Evolutionary conservation across 1,140 invertebrate genomes (phyloP).

Genomic region (Drosophila murphyi): DNA sequence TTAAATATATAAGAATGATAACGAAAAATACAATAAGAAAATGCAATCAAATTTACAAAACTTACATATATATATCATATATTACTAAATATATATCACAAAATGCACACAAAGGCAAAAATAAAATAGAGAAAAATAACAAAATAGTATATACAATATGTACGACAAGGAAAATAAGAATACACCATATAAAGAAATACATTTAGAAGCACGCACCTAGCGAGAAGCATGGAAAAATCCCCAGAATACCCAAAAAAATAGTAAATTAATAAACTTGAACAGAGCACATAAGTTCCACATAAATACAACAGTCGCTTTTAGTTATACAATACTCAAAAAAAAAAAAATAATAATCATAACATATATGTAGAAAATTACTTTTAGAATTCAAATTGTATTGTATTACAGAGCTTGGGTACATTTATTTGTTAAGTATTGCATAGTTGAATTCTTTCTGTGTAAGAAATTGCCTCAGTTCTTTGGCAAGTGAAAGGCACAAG

Average conservation of each 20-base stretch:
- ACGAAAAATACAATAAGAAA: constrained; percentile 65
- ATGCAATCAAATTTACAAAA: constrained; percentile 72
- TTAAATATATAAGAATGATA: constrained; percentile 35
- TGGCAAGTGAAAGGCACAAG: constrained; percentile 11
- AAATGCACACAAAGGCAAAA: constrained; percentile 35
- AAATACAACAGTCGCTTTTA: constrained; percentile 25
- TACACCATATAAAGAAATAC: constrained; percentile 43
- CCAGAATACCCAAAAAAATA: constrained; percentile 22
- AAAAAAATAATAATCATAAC: constrained; percentile 9
- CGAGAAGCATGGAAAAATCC: constrained; percentile 45
- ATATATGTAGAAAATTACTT: constrained; percentile 24
- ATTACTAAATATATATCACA: constrained; percentile 42
- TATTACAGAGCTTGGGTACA: constrained; percentile 26
- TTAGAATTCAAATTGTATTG: constrained; percentile 17
- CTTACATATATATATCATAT: constrained; percentile 33
- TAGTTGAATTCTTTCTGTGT: constrained; percentile 34
- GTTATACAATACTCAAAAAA: constrained; percentile 7
- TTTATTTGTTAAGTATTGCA: constrained; percentile 26
- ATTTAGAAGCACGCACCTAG: constrained; percentile 72
- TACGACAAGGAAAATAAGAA: constrained; percentile 18
- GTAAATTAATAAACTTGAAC: constrained; percentile 11
- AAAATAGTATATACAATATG: constrained; percentile 31
- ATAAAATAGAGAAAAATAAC: constrained; percentile 31
- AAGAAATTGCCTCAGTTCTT: constrained; percentile 14
- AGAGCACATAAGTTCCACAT: constrained; percentile 47